Evolutionary conservation across 1,140 invertebrate genomes (phyloP), one percentile per base, ranked within the genome.

Genomic region (Chrysoperla carnea): DNA sequence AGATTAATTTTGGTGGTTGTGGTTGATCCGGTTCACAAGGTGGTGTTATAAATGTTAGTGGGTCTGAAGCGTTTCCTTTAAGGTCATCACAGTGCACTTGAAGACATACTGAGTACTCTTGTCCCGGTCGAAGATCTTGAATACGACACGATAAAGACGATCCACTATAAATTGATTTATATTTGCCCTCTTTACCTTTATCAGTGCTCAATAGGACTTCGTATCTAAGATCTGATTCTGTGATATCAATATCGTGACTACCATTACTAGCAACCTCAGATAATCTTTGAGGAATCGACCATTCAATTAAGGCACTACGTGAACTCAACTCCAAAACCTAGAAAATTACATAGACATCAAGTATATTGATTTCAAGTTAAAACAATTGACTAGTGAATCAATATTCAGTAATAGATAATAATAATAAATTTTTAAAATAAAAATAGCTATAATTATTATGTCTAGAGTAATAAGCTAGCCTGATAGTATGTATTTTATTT

Each of bases 111-210:
- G 74, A 73, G 58, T 88, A 90, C 50, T 84, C 80, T 52, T 81
- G 81, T 5, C 79, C 81, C 8, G 86, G 84, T 58, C 76, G 73
- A 45, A 90, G 64, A 58, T 88, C 82, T 60, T 81, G 74, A 40
- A 89, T 76, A 43, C 74, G 70, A 55, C 56, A 64, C 13, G 76
- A 79, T 14, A 76, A 65, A n/a, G 76, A 75, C 28, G 67, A 62
- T 12, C 79, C 78, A 42, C 70, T 78, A 55, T 85, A 86, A 38
- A 87, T 81, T 37, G 76, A 74, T 63, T 84, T 84, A 61, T 83
- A 88, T 53, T 76, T 76, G 49, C 71, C 72, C 46, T 81, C 77
- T 52, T 80, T 73, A 14, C 75, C 78, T 50, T 79, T 78, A 53
- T 88, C 84, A 51, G 76, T 79, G 46, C 85, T 67, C 39, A 82